A percentile compares a stretch with the other conserved stretches of the same genome.
Evolutionary conservation across 2,888 invertebrate species (phyloP).

Genomic region (Dicyrtomina minuta): DNA sequence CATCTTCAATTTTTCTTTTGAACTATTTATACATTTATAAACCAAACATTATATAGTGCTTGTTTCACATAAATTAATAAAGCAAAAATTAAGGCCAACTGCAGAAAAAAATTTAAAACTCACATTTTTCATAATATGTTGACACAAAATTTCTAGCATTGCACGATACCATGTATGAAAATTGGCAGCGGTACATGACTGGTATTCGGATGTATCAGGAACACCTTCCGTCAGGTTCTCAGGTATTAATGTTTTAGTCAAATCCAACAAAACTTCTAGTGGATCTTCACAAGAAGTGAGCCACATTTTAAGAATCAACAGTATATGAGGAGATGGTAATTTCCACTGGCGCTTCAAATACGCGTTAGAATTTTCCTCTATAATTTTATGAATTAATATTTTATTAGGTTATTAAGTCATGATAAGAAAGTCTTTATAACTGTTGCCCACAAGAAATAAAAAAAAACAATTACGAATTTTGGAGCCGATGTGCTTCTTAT

Average conservation of each 20-base stretch:
- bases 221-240: neutral
- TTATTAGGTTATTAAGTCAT: no score
- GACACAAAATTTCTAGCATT: constrained; percentile 15
- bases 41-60: neutral
- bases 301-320: constrained; percentile 13
- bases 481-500: neutral
- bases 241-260: constrained; percentile 18
- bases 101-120: no score
- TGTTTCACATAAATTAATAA: no score
- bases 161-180: constrained; percentile 30
- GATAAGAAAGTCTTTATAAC: no score
- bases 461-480: constrained; percentile 15
- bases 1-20: constrained; percentile 13
- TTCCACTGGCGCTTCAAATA: constrained; percentile 28
- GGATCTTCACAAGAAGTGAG: constrained; percentile 9
- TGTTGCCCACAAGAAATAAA: no score
- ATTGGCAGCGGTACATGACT: constrained; percentile 20
- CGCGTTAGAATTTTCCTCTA: neutral
- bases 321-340: constrained; percentile 7
- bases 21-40: constrained; percentile 4
- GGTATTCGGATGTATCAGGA: constrained; percentile 14
- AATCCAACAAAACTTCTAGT: constrained; percentile 5
- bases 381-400: no score
- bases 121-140: constrained; percentile 15
- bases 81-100: no score